Conservation (phyloP, 2,797 vertebrate species). For the Crenuchus spilurus region DNA sequence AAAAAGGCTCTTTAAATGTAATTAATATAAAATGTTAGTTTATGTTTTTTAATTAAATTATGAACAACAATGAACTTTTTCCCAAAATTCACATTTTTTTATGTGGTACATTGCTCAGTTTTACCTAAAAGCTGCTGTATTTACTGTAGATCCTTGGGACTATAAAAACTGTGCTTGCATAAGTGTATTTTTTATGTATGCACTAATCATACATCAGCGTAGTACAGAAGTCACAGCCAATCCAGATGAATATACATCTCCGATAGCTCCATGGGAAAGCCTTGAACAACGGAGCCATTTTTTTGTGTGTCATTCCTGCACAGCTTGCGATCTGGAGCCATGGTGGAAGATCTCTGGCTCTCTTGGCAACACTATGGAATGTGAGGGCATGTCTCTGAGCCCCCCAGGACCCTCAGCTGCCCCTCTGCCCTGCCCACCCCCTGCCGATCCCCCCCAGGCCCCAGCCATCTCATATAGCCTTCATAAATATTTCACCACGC, state of each 20-base stretch:
- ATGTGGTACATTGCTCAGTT: too few species aligned
- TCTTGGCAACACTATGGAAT: conserved; percentile 43
- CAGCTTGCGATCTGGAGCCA: conserved; percentile 37
- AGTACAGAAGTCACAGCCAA: conserved; percentile 5
- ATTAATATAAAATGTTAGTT: too few species aligned
- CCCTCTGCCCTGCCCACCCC: conserved; percentile 33
- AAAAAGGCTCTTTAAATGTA: too few species aligned
- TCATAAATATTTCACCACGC: conserved; percentile 75
- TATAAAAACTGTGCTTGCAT: not conserved
- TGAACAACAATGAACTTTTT: too few species aligned
- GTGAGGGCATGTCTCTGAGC: conserved; percentile 50
- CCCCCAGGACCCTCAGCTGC: conserved; percentile 83
- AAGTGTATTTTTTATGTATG: not conserved
- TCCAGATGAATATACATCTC: conserved; percentile 11
- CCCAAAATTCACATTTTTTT: too few species aligned
- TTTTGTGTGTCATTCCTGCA: conserved; percentile 24
- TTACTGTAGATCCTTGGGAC: not conserved
- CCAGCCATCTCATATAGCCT: conserved; percentile 51
- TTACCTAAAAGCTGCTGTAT: not conserved
- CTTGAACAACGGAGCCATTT: conserved; percentile 11
- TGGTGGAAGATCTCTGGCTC: conserved; percentile 30
- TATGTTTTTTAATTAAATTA: too few species aligned
- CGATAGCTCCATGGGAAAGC: conserved; percentile 29
- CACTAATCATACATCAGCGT: not conserved
- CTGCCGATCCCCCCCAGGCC: conserved; percentile 48